Base-by-base conservation (phyloP, 2,888 invertebrate species). In the Tetragonisca angustula region DNA sequence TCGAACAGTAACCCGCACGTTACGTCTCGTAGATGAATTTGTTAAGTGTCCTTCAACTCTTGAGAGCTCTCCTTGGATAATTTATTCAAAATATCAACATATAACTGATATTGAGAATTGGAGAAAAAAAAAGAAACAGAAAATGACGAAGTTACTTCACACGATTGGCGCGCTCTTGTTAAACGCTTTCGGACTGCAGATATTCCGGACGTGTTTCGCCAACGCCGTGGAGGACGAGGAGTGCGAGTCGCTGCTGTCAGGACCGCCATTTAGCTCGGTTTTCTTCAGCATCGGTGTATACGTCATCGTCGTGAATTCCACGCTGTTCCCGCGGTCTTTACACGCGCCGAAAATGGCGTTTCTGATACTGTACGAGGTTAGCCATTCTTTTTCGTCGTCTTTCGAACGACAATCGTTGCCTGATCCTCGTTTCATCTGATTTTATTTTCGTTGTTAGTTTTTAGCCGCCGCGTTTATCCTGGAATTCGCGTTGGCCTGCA, bases 81-180 rank as follows among this genome's bases (percentile, higher is more conserved):
- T 54, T 32, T 36, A 4, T 13, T 17, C 4, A 17, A 5, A 56
- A 36, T 24, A 36, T 32, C 24, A 3, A 21, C 15, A 11, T 2
- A 43, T 2, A 43, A 43, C 9, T 43, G 36, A 9, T 36, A 36
- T 11, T 76, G 32, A 72, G 9, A 32, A 52, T 13, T 62, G 0
- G 2, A 11, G 13, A 56, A n/a, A 36, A 2, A 2, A 24, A 27
- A 1, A 56, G 3, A n/a, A 50, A 15, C 2, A 11, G 3, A 62
- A 77, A 69, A 93, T 93, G 93, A 82, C 90, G 17, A 91, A 89
- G 65, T 73, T 93, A 67, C 52, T 90, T n/a, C 90, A 80, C 43
- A 93, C 93, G 24, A 91, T 93, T 70, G 92, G 93, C 92, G 92
- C 93, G 6, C 80, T 93, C 59, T 32, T 93, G 61, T 79, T 92